Conservation (phyloP, 2,888 invertebrate genomes). For the Drosophila mimica region DNA sequence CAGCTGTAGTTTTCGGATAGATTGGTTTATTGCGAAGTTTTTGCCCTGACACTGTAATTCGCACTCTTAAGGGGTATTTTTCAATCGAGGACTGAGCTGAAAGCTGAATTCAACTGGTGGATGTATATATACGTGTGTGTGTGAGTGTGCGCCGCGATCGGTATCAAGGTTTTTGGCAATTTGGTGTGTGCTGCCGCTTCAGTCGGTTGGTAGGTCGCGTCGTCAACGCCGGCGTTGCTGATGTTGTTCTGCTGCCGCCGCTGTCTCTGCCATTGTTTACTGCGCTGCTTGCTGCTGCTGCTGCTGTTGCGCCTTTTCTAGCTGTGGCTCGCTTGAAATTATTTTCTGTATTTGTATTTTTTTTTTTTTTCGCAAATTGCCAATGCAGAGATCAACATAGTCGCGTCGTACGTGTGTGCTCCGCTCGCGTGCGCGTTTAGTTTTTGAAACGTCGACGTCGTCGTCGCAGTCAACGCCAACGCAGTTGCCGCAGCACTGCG, state of each 20-base stretch:
- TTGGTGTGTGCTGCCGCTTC: slow-evolving; percentile 79
- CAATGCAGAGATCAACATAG: slow-evolving; percentile 76
- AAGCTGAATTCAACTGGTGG: slow-evolving; percentile 4
- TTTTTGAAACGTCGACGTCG: slow-evolving; percentile 38
- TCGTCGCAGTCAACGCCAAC: slow-evolving; percentile 55
- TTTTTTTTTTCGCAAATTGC: slow-evolving; percentile 74
- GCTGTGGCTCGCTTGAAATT: slow-evolving; percentile 56
- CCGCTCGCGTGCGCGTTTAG: slow-evolving; percentile 74
- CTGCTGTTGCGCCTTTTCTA: slow-evolving; percentile 74
- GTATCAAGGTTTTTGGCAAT: slow-evolving; percentile 85
- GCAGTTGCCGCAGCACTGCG: slow-evolving; percentile 61
- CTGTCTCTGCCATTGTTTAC: slow-evolving; percentile 49
- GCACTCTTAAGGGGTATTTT: slow-evolving; percentile 34
- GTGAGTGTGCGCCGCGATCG: slow-evolving; percentile 75
- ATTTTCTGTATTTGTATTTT: slow-evolving; percentile 42
- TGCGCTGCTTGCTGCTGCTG: slow-evolving; percentile 58
- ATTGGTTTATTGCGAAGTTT: neutral
- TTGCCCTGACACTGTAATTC: neutral
- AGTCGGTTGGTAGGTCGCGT: slow-evolving; percentile 82
- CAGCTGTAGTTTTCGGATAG: neutral
- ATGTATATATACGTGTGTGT: slow-evolving; percentile 27
- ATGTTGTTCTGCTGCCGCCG: slow-evolving; percentile 53
- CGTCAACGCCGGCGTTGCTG: slow-evolving; percentile 64
- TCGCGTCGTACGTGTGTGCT: slow-evolving; percentile 53
- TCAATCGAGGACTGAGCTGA: slow-evolving; percentile 16